Conservation (phyloP, 2,888 invertebrate genomes). For the Zelleria hepariella region DNA sequence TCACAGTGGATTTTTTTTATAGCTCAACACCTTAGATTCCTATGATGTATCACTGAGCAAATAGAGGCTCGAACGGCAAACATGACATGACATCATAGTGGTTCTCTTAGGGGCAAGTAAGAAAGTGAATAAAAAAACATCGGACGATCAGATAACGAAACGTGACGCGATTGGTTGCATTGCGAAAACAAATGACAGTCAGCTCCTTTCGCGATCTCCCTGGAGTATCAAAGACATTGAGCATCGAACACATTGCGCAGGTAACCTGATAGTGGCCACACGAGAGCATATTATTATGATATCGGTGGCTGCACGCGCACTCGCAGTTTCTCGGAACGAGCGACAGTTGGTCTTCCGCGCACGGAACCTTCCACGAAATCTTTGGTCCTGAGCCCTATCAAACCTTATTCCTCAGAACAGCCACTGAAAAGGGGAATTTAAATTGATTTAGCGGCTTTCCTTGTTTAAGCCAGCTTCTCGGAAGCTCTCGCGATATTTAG, state of each 20-base stretch:
- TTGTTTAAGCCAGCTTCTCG: background rate
- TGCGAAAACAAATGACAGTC: background rate
- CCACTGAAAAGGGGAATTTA: background rate
- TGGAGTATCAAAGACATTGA: background rate
- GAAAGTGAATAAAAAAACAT: conserved; percentile 1
- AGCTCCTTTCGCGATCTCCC: background rate
- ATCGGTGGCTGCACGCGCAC: conserved; percentile 11
- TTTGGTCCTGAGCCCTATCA: conserved; percentile 14
- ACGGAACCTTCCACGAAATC: conserved; percentile 34
- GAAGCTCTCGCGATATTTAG: background rate
- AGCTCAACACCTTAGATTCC: background rate
- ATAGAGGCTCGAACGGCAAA: conserved; percentile 35
- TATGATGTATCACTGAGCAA: conserved; percentile 37
- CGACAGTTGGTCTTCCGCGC: conserved; percentile 23
- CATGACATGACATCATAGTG: conserved; percentile 50
- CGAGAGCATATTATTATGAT: background rate
- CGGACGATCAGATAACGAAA: conserved; percentile 34
- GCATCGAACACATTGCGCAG: background rate
- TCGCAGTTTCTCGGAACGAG: conserved; percentile 34
- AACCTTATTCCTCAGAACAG: background rate
- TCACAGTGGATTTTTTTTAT: background rate
- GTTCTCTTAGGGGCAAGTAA: conserved; percentile 23
- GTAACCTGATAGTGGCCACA: conserved; percentile 3
- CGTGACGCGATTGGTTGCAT: conserved; percentile 29
- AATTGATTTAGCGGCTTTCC: background rate